A percentile compares a stretch with the other conserved stretches of the same genome.
Evolutionary conservation across 2,113 vertebrate genomes (phyloP).

Genomic region (Nipponia nippon): DNA sequence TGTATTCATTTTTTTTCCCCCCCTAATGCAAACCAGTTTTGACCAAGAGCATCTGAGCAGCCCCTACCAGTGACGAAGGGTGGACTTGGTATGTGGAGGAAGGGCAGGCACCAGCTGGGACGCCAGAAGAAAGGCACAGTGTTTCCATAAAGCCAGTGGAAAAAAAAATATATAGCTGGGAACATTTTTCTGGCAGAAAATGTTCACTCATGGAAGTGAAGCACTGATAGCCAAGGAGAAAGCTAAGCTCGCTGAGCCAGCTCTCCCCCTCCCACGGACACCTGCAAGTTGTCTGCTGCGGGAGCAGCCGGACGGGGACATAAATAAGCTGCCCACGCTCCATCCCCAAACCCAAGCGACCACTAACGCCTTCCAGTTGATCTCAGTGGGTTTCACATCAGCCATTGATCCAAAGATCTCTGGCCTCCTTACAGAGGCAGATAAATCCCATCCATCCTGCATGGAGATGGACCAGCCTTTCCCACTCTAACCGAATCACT

Average conservation of each 20-base stretch:
- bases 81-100: background rate
- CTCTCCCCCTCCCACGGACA: background rate
- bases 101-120: slow-evolving; percentile 9
- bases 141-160: slow-evolving; percentile 40
- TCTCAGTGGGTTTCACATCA: background rate
- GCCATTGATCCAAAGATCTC: background rate
- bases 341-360: background rate
- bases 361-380: rapidly evolving
- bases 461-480: background rate
- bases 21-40: background rate
- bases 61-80: background rate
- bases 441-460: background rate
- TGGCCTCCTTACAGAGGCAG: background rate
- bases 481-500: background rate
- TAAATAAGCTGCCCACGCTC: background rate
- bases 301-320: background rate
- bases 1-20: rapidly evolving
- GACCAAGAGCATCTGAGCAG: background rate
- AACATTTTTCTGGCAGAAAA: slow-evolving; percentile 60
- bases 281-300: background rate
- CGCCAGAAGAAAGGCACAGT: slow-evolving; percentile 5
- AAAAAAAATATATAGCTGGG: slow-evolving; percentile 23
- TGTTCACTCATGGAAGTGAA: background rate
- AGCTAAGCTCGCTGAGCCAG: background rate
- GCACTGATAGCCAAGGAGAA: slow-evolving; percentile 34